Base-by-base conservation (phyloP, 2,113 vertebrate genomes). In the Murina feae region DNA sequence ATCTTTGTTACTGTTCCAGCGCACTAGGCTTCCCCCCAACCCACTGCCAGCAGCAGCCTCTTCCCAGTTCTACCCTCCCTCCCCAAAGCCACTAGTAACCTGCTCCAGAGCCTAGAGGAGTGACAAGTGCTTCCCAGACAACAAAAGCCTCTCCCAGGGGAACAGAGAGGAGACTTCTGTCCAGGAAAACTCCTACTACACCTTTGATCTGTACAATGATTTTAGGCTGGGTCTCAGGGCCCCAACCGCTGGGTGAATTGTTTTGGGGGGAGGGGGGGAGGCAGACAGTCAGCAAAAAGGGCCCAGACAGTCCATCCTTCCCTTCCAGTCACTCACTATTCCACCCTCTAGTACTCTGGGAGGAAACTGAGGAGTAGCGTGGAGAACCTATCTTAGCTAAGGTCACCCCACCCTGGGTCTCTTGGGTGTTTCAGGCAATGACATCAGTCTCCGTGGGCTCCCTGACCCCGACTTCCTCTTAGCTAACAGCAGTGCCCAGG, bases 51-150 rank as follows among this genome's bases (percentile, higher is more conserved):
- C 32, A 35, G n/a, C 63, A 55, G 78, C 63, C 51, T 88, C 30
- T 39, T 84, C 42, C 75, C 1, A 3, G 79, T 35, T 68, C 39
- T 51, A 21, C 39, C 44, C 28, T 76, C 44, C 60, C 44, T 88
- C 28, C 66, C 25, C 17, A 35, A 88, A 82, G 89, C 55, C 66
- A 84, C 69, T 28, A 44, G 65, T 74, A 84, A 84, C 71, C 89
- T 63, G 80, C 86, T 87, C 68, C 60, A 86, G 58, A 76, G 69
- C n/a, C 79, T 76, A 71, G 71, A 91, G 66, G 78, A 63, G 87
- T 91, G 95, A 93, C 91, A 93, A 89, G 39, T 35, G 44, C 47
- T 93, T 96, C 85, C 42, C 53, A 91, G 76, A 81, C 69, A 94
- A 93, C 72, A 81, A 93, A 89, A 95, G 83, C 37, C 42, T 86